Conservation (phyloP, 2,888 invertebrate species). For the Panzeria rudis region DNA sequence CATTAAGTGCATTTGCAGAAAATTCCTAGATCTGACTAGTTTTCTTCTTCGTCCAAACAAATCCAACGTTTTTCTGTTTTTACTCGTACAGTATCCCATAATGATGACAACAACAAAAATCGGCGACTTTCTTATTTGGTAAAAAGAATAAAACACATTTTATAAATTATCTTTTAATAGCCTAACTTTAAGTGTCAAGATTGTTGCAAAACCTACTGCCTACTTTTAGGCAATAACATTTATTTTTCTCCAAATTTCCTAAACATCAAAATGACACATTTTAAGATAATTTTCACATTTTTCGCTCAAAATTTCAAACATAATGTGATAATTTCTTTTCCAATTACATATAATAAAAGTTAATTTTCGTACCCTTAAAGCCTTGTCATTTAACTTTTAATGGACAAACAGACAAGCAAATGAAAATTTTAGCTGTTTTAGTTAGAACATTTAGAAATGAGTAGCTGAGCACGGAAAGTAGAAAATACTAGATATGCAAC, state of each 20-base stretch:
- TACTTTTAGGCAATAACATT: slow-evolving; percentile 13
- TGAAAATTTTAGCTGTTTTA: slow-evolving; percentile 32
- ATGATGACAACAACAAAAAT: no score
- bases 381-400: slow-evolving; percentile 66
- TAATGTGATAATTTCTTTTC: slow-evolving; percentile 52
- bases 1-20: no score
- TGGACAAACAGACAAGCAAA: slow-evolving; percentile 20
- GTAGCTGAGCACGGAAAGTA: background rate
- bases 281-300: background rate
- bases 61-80: no score
- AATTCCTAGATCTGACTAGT: no score
- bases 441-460: slow-evolving; percentile 39
- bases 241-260: background rate
- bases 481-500: slow-evolving; percentile 63
- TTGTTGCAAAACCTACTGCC: slow-evolving; percentile 1
- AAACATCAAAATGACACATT: slow-evolving; percentile 25
- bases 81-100: no score
- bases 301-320: slow-evolving; percentile 6
- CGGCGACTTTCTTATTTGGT: no score
- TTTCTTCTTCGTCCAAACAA: no score
- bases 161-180: background rate
- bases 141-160: no score
- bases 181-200: background rate
- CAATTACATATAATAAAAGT: slow-evolving; percentile 43
- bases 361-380: slow-evolving; percentile 56